Evolutionary conservation across 2,797 vertebrate genomes (phyloP), one percentile per base, ranked within the genome.

Genomic region (Enteromius viviparus): DNA sequence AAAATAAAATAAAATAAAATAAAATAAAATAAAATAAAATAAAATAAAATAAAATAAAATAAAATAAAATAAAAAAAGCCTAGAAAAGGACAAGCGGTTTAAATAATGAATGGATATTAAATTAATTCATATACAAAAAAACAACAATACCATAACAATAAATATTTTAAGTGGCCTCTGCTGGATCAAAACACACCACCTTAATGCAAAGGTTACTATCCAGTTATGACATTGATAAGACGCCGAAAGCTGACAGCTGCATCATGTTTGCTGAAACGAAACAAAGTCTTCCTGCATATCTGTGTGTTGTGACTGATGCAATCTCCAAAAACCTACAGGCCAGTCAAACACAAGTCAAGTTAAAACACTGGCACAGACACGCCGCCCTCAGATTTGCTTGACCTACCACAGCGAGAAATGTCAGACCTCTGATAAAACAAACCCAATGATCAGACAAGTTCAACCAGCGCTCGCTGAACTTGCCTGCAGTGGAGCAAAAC

Each of bases 261-360:
- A 8, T 10, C 40, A 47, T 19, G 9, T 60, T 53, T 71, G 37
- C 40, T 80, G 53, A 55, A 19, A 47, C 3, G 2, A 81, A 29
- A 47, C 4, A 15, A 21, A 19, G 26, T 6, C 37, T 47, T 81
- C 7, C 55, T 62, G 21, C 69, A 81, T 26, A 72, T 53, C 34
- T 53, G 3, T 26, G 34, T 71, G 53, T 81, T 72, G 68, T 72
- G 79, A 81, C 68, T 49, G 53, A 58, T 34, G 40, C 29, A 72
- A 62, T 60, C 37, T 71, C 51, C 37, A 32, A 60, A 80, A 45
- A 60, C 65, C 34, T 58, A 45, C 58, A 80, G 34, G n/a, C 51
- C 66, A 37, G 51, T 80, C 78, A 81, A 62, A 19, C 55, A 81
- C 68, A 80, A 45, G 51, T 60, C 53, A n/a, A 49, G 78, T 71